Evolutionary conservation across 2,113 vertebrate species (phyloP), one percentile per base, ranked within the genome.

Genomic region (Mystacornis crossleyi): DNA sequence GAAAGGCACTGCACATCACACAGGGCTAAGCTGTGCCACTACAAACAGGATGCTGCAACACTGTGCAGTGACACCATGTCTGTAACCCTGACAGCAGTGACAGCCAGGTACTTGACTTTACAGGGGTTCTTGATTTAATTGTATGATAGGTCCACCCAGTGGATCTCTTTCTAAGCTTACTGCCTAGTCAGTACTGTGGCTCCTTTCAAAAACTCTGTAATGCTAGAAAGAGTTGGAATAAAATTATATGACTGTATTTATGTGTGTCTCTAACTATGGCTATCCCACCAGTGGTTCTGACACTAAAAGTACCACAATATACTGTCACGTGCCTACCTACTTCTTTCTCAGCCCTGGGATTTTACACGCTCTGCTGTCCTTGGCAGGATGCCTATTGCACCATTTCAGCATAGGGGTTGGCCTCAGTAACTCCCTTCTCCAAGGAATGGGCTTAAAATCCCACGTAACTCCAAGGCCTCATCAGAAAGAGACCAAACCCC

Each of bases 391-490:
- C 26, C 58, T 55, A 21, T 13, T 36, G 54, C 45, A 84, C 23
- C 7, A 14, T 61, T 74, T 65, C 77, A 66, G 21, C 18, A 5
- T 23, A 50, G 14, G 21, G 14, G 10, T 13, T 86, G n/a, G 54
- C 24, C 54, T 88, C 62, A 70, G 62, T 12, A 89, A 62, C 42
- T 38, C 4, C 40, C 8, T 83, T 80, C 36, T 65, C 23, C 28
- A 61, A 67, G 47, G 40, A 93, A 80, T 4, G 25, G 34, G 45
- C 31, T 80, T 45, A 82, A 82, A 92, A 65, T 53, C 28, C 75
- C 80, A 24, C 4, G 1, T 45, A 72, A 77, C 6, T 38, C 29
- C 14, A 12, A 19, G 36, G 28, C 28, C 66, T 67, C 0, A 0
- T 26, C 75, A 95, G 75, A 85, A 45, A 36, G n/a, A 80, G 12